phyloP scores from a whole-genome alignment of 2,888 invertebrate genomes.

The Scaptomyza polygonia region DNA sequence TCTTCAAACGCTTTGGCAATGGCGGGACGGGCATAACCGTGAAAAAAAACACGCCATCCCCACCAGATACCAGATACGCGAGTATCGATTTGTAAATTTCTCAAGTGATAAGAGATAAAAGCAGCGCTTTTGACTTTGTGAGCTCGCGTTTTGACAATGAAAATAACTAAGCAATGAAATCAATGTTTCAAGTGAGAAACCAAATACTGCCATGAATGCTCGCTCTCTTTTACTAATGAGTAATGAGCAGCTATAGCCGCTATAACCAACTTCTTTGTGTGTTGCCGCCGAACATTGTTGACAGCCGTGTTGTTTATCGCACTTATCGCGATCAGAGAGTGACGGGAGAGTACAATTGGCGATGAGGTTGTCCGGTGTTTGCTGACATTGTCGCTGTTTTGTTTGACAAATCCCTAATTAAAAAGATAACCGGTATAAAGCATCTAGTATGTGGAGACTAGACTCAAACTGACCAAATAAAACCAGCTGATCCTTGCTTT shows the following conservation, averaged over 20 bases:
- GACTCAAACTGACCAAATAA: too few species aligned
- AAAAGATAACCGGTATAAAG: constrained; percentile 39
- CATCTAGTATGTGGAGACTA: too few species aligned
- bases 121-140: constrained; percentile 54
- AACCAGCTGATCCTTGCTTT: constrained; percentile 7
- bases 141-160: constrained; percentile 69
- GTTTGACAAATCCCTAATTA: constrained; percentile 76
- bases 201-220: neutral
- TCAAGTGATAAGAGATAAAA: constrained; percentile 67
- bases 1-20: constrained; percentile 64
- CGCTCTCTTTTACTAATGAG: neutral
- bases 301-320: constrained; percentile 56
- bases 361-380: constrained; percentile 46
- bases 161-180: constrained; percentile 53
- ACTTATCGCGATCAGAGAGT: constrained; percentile 63
- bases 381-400: constrained; percentile 46
- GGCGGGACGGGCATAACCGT: constrained; percentile 36
- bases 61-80: constrained; percentile 66
- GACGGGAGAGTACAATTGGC: constrained; percentile 43
- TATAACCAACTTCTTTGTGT: constrained; percentile 46
- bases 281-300: constrained; percentile 67
- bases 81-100: constrained; percentile 81
- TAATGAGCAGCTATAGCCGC: constrained; percentile 36
- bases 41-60: constrained; percentile 40
- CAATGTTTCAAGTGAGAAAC: constrained; percentile 29